These are phyloP conservation scores for Aix galericulata DNA, from an alignment of 2,113 vertebrate species.

Conservation along the genomic window DNA sequence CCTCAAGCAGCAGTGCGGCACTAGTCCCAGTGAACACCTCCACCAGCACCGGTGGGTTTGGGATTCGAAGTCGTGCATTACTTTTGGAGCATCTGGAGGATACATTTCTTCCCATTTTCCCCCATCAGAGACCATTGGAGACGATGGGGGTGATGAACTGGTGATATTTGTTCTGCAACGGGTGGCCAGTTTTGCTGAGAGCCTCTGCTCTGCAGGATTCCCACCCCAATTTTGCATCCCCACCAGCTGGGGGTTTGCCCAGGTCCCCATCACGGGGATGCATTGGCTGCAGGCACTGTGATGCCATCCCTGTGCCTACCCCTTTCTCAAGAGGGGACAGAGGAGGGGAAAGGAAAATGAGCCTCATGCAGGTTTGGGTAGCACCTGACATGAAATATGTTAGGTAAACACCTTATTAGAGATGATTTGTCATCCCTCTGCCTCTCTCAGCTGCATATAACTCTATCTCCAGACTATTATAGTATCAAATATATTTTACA, in stretches of 20 bases:
- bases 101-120: fast-evolving
- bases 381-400: slow-evolving; percentile 10
- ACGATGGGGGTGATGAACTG: no score
- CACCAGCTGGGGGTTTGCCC: background rate
- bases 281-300: background rate
- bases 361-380: background rate
- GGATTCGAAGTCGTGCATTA: background rate
- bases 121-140: background rate
- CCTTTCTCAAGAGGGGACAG: background rate
- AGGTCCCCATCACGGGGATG: background rate
- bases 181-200: background rate
- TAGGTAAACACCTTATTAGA: slow-evolving; percentile 59
- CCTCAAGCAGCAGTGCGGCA: background rate
- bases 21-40: background rate
- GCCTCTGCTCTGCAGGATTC: background rate
- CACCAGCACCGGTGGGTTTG: background rate
- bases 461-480: slow-evolving; percentile 85
- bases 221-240: background rate
- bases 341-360: background rate
- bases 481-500: slow-evolving; percentile 88
- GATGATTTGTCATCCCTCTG: slow-evolving; percentile 77
- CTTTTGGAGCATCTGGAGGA: background rate
- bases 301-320: background rate
- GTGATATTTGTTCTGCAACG: background rate
- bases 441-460: slow-evolving; percentile 75